Base-by-base conservation (phyloP, 1,140 invertebrate species). In the Gonatopus flavifemur region DNA sequence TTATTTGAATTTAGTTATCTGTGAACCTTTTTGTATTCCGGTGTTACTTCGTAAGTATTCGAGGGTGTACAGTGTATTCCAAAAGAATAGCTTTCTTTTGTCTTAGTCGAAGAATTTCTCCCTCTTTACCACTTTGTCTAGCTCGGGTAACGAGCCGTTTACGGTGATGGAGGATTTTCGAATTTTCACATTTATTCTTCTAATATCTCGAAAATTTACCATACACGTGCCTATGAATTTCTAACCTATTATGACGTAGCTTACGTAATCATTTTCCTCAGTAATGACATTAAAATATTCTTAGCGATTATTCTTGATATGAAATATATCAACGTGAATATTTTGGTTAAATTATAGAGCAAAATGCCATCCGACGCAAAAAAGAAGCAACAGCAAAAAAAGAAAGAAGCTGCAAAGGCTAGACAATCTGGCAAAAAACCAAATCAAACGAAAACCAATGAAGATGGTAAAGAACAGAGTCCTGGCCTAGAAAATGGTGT, bases 301-400 rank as follows among this genome's bases (percentile, higher is more conserved):
- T 25, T 25, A 18, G 1, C 12, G 4, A 20, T 38, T 19, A 10
- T 9, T 8, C 3, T 31, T 25, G 4, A 3, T 20, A 16, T 19
- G 31, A 10, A 20, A 20, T 30, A 2, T n/a, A 13, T 2, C 9
- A 22, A 41, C 8, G 19, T 3, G n/a, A 42, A 8, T 9, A 9
- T n/a, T 31, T 2, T 8, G 3, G 5, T 19, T 3, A 35, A 55
- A 41, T 60, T 55, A 20, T 8, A 52, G 54, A 50, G 37, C 52
- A 80, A 59, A 65, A 98, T 98, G 95, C 94, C 95, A 62, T 98
- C 94, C 59, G 94, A 98, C 77, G 87, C 95, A 2, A 98, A 98
- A 78, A 98, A 98, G 83, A 93, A 94, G 66, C 87, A 95, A 72
- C 93, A 94, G 73, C 90, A 93, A 66, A 94, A 96, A 77, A 99